phyloP scores from a whole-genome alignment of 2,888 invertebrate genomes.

The Chymomyza fuscimana region DNA sequence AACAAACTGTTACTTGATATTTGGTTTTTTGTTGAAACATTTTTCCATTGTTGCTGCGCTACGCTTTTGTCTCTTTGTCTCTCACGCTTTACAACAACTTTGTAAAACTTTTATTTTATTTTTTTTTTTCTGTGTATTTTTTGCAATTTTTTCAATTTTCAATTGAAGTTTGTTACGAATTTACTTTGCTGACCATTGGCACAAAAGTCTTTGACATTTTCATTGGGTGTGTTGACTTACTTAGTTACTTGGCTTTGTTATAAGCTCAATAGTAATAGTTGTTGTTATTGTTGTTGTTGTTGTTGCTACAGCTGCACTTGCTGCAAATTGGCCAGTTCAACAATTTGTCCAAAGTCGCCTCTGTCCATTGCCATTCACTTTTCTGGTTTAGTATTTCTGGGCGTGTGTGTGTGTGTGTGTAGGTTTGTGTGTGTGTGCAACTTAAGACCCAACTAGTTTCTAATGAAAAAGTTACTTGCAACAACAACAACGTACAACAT shows the following conservation, averaged over 20 bases:
- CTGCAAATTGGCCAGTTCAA: conserved; percentile 45
- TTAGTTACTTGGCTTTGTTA: conserved; percentile 15
- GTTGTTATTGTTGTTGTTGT: conserved; percentile 7
- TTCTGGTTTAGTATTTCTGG: conserved; percentile 18
- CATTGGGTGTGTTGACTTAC: conserved; percentile 29
- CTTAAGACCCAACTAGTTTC: background rate
- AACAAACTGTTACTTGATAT: conserved; percentile 37
- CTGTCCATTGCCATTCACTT: conserved; percentile 46
- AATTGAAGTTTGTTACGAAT: conserved; percentile 37
- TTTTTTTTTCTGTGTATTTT: background rate
- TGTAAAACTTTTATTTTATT: conserved; percentile 8
- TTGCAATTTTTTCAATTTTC: conserved; percentile 29
- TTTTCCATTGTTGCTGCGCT: conserved; percentile 1
- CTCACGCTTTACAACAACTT: background rate
- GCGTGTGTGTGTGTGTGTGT: no score
- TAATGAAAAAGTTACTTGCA: conserved; percentile 11
- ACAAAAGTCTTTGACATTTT: conserved; percentile 38
- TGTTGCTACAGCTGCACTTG: conserved; percentile 37
- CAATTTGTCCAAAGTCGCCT: conserved; percentile 13
- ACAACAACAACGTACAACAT: background rate
- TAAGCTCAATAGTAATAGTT: conserved; percentile 14
- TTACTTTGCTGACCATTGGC: background rate
- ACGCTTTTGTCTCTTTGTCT: background rate
- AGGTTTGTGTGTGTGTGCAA: background rate
- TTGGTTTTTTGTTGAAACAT: conserved; percentile 2